Percentiles rank a stretch among this genome's conserved stretches.
These are phyloP conservation scores for Phalacrocorax carbo DNA, from an alignment of 2,113 vertebrate species.

Conservation along the genomic window DNA sequence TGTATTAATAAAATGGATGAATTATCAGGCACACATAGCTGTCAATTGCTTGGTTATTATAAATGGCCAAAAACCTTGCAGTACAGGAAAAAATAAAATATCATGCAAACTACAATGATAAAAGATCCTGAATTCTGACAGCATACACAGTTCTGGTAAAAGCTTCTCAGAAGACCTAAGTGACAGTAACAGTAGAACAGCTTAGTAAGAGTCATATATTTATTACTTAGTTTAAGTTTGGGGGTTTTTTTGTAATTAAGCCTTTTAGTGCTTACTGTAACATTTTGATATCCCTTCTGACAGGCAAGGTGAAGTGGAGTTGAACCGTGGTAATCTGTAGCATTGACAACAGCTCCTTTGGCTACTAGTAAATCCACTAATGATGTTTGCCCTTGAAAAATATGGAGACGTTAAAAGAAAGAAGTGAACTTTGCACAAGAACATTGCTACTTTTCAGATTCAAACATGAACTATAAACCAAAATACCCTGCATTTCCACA, in stretches of 20 bases:
- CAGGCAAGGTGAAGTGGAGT: constrained; percentile 94
- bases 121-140: background rate
- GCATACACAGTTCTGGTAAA: background rate
- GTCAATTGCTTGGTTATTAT: background rate
- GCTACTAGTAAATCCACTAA: constrained; percentile 89
- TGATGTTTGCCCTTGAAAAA: constrained; percentile 82
- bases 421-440: background rate
- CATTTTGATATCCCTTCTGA: constrained; percentile 91
- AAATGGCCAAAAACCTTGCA: background rate
- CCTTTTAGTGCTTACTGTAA: constrained; percentile 79
- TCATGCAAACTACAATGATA: background rate
- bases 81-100: background rate
- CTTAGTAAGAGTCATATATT: background rate
- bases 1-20: background rate
- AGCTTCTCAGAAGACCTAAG: background rate
- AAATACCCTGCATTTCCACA: background rate
- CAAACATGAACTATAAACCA: background rate
- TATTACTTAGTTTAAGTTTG: background rate
- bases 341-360: constrained; percentile 88
- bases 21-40: background rate
- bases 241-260: background rate
- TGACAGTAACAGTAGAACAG: background rate
- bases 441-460: background rate
- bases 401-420: background rate
- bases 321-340: constrained; percentile 91